A percentile compares a stretch with the other conserved stretches of the same genome.
Conservation (phyloP, 2,113 vertebrate genomes). For the Daboia siamensis region DNA sequence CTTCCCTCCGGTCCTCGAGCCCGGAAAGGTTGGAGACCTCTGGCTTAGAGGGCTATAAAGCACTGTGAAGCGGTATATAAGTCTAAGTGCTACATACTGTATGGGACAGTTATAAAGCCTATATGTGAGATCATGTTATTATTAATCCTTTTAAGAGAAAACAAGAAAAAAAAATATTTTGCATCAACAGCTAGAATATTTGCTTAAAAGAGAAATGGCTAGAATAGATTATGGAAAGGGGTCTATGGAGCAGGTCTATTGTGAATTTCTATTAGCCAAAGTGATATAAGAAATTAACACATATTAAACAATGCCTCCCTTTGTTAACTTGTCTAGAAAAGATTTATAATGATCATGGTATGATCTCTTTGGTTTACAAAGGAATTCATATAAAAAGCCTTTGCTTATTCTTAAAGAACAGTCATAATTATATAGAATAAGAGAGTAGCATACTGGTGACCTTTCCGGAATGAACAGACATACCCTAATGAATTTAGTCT, state of each 20-base stretch:
- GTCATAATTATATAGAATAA: background rate
- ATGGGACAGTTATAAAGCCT: background rate
- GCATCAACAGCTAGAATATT: background rate
- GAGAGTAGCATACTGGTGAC: background rate
- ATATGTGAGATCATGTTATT: background rate
- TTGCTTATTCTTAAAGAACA: background rate
- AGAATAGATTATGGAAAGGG: background rate
- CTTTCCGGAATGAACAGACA: background rate
- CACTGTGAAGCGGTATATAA: no score
- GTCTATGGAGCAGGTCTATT: background rate
- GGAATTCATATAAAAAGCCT: background rate
- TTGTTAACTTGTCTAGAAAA: background rate
- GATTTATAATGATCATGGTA: background rate
- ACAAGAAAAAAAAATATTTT: background rate
- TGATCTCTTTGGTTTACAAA: rapidly evolving
- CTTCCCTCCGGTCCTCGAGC: no score
- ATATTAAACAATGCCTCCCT: background rate
- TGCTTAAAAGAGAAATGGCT: background rate
- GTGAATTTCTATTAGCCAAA: background rate
- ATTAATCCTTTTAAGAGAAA: background rate
- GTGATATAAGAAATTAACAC: background rate
- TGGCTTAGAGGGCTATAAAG: no score
- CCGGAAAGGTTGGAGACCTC: no score
- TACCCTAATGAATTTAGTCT: background rate
- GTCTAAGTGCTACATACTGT: background rate